Conservation (phyloP, 2,113 vertebrate genomes). For the Caretta caretta region DNA sequence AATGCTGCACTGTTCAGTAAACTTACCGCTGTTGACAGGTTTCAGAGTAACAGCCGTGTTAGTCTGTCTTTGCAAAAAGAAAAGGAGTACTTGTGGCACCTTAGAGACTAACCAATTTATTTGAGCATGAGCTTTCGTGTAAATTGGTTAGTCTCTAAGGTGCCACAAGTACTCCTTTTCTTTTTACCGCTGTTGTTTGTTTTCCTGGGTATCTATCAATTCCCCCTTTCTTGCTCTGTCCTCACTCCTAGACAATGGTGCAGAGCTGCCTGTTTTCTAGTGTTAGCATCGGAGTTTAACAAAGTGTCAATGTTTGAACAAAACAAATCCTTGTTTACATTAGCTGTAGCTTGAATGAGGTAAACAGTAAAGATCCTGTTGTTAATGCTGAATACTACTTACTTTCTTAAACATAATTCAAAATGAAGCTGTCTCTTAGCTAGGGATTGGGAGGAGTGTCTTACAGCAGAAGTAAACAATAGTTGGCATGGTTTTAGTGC, state of each 20-base stretch:
- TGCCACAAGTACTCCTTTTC: no score
- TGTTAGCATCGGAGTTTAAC: background rate
- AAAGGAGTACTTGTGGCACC: no score
- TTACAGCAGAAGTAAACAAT: background rate
- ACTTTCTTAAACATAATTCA: background rate
- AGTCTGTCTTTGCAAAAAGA: no score
- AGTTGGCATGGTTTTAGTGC: background rate
- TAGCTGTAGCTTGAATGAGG: background rate
- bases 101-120: no score
- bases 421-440: background rate
- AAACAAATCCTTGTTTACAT: background rate
- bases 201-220: background rate
- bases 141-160: no score
- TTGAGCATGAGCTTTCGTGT: no score
- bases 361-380: background rate
- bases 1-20: background rate
- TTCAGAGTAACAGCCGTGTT: no score
- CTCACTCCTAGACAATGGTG: background rate
- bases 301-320: background rate
- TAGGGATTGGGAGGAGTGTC: background rate
- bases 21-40: background rate
- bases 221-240: background rate
- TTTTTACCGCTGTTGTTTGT: background rate
- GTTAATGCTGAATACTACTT: background rate
- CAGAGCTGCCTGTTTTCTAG: background rate